These are phyloP conservation scores for Aleiodes alternator DNA, from an alignment of 2,888 invertebrate species.

Conservation along the genomic window DNA sequence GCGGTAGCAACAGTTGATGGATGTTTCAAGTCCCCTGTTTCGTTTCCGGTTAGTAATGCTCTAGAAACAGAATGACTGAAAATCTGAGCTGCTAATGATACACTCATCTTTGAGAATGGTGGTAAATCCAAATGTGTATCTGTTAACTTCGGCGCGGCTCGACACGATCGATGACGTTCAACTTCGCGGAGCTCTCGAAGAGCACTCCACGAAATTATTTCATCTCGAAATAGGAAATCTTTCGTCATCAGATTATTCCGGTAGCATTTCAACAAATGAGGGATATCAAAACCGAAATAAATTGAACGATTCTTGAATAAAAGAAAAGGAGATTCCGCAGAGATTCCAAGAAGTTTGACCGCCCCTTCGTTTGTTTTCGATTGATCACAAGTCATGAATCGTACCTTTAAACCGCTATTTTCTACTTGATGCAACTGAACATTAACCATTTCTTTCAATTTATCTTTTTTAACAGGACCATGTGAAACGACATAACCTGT, in stretches of 20 bases:
- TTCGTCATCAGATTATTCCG: slow-evolving; percentile 54
- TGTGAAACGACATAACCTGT: slow-evolving; percentile 53
- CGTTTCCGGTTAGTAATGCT: slow-evolving; percentile 52
- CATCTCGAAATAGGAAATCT: slow-evolving; percentile 46
- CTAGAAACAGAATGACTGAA: slow-evolving; percentile 58
- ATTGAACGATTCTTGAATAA: slow-evolving; percentile 45
- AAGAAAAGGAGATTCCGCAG: slow-evolving; percentile 52
- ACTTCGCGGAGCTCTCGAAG: slow-evolving; percentile 50
- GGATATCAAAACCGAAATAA: slow-evolving; percentile 55
- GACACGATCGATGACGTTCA: slow-evolving; percentile 47
- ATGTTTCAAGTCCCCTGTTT: slow-evolving; percentile 50
- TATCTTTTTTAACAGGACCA: background rate
- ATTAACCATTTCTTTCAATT: no score
- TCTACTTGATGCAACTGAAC: no score
- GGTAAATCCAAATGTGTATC: slow-evolving; percentile 54
- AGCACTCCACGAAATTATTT: slow-evolving; percentile 50
- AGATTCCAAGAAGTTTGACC: slow-evolving; percentile 45
- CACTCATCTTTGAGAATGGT: slow-evolving; percentile 57
- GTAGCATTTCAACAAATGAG: slow-evolving; percentile 55
- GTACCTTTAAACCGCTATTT: background rate
- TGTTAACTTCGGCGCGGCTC: slow-evolving; percentile 58
- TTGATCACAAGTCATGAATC: slow-evolving; percentile 52
- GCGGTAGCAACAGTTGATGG: slow-evolving; percentile 51
- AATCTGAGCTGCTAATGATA: slow-evolving; percentile 57
- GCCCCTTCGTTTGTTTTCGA: no score